Evolutionary conservation across 2,797 vertebrate species (phyloP).

Genomic region (Pipistrellus kuhlii): DNA sequence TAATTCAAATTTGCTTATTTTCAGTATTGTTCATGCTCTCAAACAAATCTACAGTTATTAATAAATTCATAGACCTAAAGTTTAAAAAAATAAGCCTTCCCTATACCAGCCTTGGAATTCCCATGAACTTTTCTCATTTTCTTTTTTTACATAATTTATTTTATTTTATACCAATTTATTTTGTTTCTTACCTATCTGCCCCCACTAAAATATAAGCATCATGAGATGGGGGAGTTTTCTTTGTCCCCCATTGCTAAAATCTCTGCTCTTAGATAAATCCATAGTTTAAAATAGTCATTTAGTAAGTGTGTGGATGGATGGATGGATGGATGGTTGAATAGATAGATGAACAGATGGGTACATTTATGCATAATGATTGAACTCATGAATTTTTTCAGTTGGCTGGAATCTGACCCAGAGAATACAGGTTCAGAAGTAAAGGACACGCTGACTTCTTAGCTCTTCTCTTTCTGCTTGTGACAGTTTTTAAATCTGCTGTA

Average conservation of each 20-base stretch:
- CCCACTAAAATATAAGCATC: neutral
- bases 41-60: slow-evolving; percentile 22
- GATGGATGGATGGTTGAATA: neutral
- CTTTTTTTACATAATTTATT: neutral
- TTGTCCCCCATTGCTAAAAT: slow-evolving; percentile 18
- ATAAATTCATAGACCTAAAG: slow-evolving; percentile 43
- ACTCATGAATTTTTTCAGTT: neutral
- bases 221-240: neutral
- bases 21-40: slow-evolving; percentile 53
- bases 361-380: neutral
- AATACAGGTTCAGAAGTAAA: neutral
- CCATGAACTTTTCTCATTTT: neutral
- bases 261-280: neutral
- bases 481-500: neutral
- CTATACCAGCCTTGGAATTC: neutral
- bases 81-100: neutral
- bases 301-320: neutral
- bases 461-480: neutral
- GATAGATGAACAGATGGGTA: neutral
- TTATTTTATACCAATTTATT: neutral
- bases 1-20: slow-evolving; percentile 56
- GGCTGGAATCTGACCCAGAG: neutral
- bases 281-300: neutral
- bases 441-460: neutral
- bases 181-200: neutral